Percentiles rank a stretch among this genome's conserved stretches.
Conservation (phyloP, 2,797 vertebrate species). For the Dermochelys coriacea region DNA sequence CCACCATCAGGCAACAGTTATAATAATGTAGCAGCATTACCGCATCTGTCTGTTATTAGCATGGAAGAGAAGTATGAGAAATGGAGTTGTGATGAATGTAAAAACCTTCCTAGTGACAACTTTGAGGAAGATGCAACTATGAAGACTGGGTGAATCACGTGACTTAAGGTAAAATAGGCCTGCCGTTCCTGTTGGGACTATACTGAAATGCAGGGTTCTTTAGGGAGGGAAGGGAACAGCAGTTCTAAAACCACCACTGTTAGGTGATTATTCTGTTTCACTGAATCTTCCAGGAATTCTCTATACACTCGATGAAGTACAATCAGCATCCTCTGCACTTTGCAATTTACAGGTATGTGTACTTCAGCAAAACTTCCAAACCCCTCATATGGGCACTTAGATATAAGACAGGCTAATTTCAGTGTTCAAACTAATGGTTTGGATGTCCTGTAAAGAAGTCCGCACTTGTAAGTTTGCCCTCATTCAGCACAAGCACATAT, state of each 20-base stretch:
- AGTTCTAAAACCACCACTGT: fast-evolving
- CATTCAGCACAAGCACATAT: fast-evolving
- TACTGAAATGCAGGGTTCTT: not conserved
- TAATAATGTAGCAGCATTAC: not conserved
- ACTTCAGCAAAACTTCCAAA: not conserved
- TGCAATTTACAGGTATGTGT: not conserved
- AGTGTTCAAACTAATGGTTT: not conserved
- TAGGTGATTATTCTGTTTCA: not conserved
- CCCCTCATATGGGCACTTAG: not conserved
- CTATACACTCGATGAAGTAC: not conserved
- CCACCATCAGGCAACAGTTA: slow-evolving; percentile 49
- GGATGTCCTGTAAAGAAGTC: not conserved
- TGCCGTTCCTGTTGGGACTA: not conserved
- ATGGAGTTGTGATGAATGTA: not conserved
- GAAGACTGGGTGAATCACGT: not conserved
- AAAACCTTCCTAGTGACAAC: slow-evolving; percentile 24
- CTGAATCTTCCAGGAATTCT: not conserved
- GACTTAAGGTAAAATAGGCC: not conserved
- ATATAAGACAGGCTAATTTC: not conserved
- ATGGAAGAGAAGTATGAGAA: slow-evolving; percentile 3
- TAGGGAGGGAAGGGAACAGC: not conserved
- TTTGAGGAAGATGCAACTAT: not conserved
- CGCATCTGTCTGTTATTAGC: not conserved
- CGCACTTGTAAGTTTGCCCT: not conserved
- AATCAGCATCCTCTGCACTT: not conserved